Conservation (phyloP, 1,140 invertebrate species). For the Heliconius hermathena region DNA sequence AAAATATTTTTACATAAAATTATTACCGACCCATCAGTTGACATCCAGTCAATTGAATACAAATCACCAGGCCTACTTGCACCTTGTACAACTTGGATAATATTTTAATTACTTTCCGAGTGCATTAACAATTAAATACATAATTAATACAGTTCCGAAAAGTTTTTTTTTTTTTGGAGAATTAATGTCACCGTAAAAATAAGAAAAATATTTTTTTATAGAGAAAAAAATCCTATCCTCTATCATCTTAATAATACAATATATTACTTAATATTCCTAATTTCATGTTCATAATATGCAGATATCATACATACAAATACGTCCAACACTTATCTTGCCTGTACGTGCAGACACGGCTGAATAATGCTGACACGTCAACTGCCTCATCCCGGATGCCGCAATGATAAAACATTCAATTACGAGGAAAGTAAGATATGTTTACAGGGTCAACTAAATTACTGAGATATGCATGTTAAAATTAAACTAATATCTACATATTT, state of each 20-base stretch:
- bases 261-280: neutral
- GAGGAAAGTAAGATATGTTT: constrained; percentile 41
- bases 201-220: too few relatives aligned
- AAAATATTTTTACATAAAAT: too few relatives aligned
- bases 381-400: constrained; percentile 39
- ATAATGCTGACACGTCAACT: constrained; percentile 32
- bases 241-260: too few relatives aligned
- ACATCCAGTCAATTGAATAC: neutral
- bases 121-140: neutral
- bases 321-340: constrained; percentile 18
- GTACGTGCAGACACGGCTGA: constrained; percentile 29
- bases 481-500: neutral
- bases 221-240: too few relatives aligned
- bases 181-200: too few relatives aligned
- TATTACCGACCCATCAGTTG: too few relatives aligned
- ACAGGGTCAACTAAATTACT: constrained; percentile 22
- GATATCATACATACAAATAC: neutral
- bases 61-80: neutral
- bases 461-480: neutral
- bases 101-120: neutral
- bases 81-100: neutral
- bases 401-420: constrained; percentile 45
- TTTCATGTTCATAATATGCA: neutral
- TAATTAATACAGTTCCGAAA: too few relatives aligned
- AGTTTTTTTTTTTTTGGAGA: too few relatives aligned